These are phyloP conservation scores for Falco biarmicus DNA, from an alignment of 2,797 vertebrate species.

Conservation along the genomic window DNA sequence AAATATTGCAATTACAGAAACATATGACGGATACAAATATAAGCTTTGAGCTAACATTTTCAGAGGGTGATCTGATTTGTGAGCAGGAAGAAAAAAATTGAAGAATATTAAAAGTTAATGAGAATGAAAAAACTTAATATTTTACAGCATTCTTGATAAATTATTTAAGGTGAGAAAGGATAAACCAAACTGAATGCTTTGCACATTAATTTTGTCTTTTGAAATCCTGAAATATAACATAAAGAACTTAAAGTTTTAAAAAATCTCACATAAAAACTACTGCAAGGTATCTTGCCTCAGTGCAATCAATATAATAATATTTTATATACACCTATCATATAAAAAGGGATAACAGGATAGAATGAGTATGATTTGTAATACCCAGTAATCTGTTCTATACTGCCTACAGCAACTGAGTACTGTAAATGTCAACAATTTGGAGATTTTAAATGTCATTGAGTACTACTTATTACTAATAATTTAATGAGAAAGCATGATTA, in stretches of 20 bases:
- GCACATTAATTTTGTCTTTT: not conserved
- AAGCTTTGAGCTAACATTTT: not conserved
- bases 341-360: not conserved
- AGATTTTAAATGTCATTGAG: not conserved
- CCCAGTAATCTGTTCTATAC: not conserved
- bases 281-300: not conserved
- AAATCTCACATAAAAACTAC: not conserved
- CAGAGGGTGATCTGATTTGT: not conserved
- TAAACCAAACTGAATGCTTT: not conserved
- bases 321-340: not conserved
- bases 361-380: not conserved
- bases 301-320: not conserved
- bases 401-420: not conserved
- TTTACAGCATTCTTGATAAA: not conserved
- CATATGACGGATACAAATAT: not conserved
- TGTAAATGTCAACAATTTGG: not conserved
- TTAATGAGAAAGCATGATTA: not conserved
- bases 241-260: not conserved
- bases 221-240: not conserved
- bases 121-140: slow-evolving; percentile 11
- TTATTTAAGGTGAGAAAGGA: not conserved
- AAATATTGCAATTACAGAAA: not conserved
- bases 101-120: not conserved
- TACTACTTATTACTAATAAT: not conserved
- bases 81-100: not conserved